Evolutionary conservation across 2,888 invertebrate genomes (phyloP).

Genomic region (Pyrrhia umbra): DNA sequence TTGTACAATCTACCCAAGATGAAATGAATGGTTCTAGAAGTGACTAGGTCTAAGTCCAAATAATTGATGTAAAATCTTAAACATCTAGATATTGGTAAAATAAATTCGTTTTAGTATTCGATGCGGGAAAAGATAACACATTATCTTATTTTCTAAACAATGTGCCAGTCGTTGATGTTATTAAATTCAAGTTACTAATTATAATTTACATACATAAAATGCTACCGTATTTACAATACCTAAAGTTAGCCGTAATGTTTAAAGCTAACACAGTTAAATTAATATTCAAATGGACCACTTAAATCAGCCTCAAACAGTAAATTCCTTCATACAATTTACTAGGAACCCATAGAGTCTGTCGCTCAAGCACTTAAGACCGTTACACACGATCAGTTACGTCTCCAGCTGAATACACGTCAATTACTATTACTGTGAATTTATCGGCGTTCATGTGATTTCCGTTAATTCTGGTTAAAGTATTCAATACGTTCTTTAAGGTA

Average conservation of each 20-base stretch:
- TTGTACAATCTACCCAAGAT: slow-evolving; percentile 28
- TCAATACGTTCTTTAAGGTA: neutral
- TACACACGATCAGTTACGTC: slow-evolving; percentile 46
- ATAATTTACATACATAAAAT: too few species aligned
- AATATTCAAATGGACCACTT: slow-evolving; percentile 12
- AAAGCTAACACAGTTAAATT: slow-evolving; percentile 3
- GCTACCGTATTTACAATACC: too few species aligned
- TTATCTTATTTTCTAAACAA: too few species aligned
- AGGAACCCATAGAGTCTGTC: slow-evolving; percentile 14
- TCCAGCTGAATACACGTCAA: slow-evolving; percentile 13
- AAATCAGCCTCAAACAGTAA: neutral
- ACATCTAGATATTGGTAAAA: too few species aligned
- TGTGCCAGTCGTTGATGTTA: too few species aligned
- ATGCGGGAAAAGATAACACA: too few species aligned
- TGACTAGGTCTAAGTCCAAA: too few species aligned
- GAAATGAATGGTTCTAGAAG: slow-evolving; percentile 16
- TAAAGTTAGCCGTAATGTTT: too few species aligned
- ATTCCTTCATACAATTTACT: slow-evolving; percentile 17
- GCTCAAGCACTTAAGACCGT: slow-evolving; percentile 33
- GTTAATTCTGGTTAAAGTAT: slow-evolving; percentile 4
- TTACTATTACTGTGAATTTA: slow-evolving; percentile 35
- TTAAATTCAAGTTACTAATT: too few species aligned
- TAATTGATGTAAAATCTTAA: too few species aligned
- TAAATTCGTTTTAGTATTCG: too few species aligned
- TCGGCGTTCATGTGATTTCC: slow-evolving; percentile 21